A percentile compares a stretch with the other conserved stretches of the same genome.
These are phyloP conservation scores for Bibio marci DNA, from an alignment of 2,888 invertebrate genomes.

Conservation along the genomic window DNA sequence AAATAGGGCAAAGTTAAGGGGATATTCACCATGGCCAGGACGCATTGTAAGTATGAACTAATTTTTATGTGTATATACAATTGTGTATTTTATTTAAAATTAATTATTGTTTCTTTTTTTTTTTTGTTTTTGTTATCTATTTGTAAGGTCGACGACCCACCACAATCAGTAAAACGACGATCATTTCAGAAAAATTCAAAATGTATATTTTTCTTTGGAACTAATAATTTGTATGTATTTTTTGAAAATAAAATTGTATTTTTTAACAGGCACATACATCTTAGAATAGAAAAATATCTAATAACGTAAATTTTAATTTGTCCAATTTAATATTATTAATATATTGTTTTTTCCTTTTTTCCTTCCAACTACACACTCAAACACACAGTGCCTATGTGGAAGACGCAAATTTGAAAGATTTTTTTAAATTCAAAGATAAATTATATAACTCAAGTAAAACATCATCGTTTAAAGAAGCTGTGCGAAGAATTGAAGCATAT, in stretches of 20 bases:
- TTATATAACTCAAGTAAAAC: constrained; percentile 59
- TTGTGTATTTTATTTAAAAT: background rate
- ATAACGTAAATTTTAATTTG: no score
- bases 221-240: constrained; percentile 82
- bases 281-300: no score
- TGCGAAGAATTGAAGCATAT: constrained; percentile 62
- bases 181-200: constrained; percentile 51
- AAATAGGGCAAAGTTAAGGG: constrained; percentile 99
- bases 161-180: constrained; percentile 56
- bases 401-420: constrained; percentile 64
- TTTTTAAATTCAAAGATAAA: constrained; percentile 61
- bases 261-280: constrained; percentile 2
- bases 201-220: constrained; percentile 88
- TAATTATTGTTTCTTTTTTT: constrained; percentile 1
- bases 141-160: constrained; percentile 28
- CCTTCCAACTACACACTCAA: constrained; percentile 8
- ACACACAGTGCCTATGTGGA: constrained; percentile 75
- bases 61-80: no score
- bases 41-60: constrained; percentile 55
- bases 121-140: constrained; percentile 5
- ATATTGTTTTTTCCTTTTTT: constrained; percentile 3
- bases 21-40: constrained; percentile 92
- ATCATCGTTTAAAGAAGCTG: constrained; percentile 58
- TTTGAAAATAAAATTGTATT: background rate
- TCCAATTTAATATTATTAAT: no score